Percentiles rank a stretch among this genome's conserved stretches.
These are phyloP conservation scores for Lates japonicus DNA, from an alignment of 2,797 vertebrate genomes.

Conservation along the genomic window DNA sequence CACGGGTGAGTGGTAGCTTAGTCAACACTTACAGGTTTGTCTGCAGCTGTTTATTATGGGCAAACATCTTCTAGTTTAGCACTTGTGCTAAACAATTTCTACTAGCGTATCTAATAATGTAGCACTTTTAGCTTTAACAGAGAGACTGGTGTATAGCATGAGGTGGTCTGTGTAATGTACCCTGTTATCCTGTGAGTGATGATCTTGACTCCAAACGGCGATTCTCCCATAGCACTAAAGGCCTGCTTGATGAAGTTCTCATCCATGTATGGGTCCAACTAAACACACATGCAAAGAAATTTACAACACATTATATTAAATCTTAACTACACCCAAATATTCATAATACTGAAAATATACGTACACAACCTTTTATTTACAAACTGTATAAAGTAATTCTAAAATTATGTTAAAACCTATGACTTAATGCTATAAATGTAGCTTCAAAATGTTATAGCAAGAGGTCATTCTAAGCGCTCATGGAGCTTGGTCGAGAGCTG, in stretches of 20 bases:
- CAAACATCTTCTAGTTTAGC: background rate
- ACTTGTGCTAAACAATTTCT: background rate
- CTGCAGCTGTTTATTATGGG: background rate
- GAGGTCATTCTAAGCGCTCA: no score
- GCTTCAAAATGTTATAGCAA: no score
- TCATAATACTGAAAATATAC: background rate
- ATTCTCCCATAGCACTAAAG: conserved; percentile 88
- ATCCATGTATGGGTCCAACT: conserved; percentile 90
- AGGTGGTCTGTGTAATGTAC: conserved; percentile 61
- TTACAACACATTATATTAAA: fast-evolving
- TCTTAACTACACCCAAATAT: background rate
- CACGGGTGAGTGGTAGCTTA: background rate
- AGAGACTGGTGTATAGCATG: background rate
- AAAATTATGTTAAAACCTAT: background rate
- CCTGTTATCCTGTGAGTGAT: conserved; percentile 89
- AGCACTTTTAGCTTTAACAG: background rate
- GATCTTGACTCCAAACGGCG: conserved; percentile 87
- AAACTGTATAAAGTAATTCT: background rate
- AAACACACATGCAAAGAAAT: conserved; percentile 6
- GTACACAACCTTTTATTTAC: no score
- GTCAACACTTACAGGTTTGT: background rate
- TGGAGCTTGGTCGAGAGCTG: background rate
- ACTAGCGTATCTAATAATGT: background rate
- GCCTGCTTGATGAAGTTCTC: conserved; percentile 89
- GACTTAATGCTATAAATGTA: no score